These are phyloP conservation scores for Anoplius nigerrimus DNA, from an alignment of 2,888 invertebrate genomes.

Conservation along the genomic window DNA sequence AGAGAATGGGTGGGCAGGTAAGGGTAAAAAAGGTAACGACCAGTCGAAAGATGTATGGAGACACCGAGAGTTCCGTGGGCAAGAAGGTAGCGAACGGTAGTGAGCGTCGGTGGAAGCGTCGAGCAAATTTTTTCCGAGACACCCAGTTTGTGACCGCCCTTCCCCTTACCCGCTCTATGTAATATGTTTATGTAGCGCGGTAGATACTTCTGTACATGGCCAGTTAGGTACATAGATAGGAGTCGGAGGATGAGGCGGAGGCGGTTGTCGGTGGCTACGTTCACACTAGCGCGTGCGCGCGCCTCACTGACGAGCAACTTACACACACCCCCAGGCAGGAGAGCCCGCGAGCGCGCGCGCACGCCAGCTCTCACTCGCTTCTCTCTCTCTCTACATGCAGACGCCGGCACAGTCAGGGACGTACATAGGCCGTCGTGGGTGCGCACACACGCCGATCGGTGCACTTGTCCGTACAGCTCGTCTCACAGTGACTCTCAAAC, in stretches of 20 bases:
- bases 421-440: slow-evolving; percentile 46
- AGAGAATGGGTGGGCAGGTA: too few relatives aligned
- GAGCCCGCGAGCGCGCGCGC: slow-evolving; percentile 23
- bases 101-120: slow-evolving; percentile 11
- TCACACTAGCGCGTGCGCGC: slow-evolving; percentile 50
- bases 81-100: slow-evolving; percentile 4
- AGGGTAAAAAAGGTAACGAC: neutral
- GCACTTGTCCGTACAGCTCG: slow-evolving; percentile 68
- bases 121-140: slow-evolving; percentile 56
- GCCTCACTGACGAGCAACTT: neutral
- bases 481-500: slow-evolving; percentile 65
- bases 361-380: slow-evolving; percentile 26
- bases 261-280: slow-evolving; percentile 59
- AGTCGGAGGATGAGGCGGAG: slow-evolving; percentile 43
- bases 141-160: slow-evolving; percentile 57
- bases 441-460: slow-evolving; percentile 52
- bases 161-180: slow-evolving; percentile 42
- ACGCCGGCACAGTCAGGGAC: slow-evolving; percentile 31
- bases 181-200: slow-evolving; percentile 65
- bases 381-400: too few relatives aligned
- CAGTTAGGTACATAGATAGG: slow-evolving; percentile 53
- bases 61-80: neutral
- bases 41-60: neutral
- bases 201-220: slow-evolving; percentile 57
- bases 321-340: neutral